Conservation (phyloP, 2,113 vertebrate species). For the Xyrauchen texanus region DNA sequence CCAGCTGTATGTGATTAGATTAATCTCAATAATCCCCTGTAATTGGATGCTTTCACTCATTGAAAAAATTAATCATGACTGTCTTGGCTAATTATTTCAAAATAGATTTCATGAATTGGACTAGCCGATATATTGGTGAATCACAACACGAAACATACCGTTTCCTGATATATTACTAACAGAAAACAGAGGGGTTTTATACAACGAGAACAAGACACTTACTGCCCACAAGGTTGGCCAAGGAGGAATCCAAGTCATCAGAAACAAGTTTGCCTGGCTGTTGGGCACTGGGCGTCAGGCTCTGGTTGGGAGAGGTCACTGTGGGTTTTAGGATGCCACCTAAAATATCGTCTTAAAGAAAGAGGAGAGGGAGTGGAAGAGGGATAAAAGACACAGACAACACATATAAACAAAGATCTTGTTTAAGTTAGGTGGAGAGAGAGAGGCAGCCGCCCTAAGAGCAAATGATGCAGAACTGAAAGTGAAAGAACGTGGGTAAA, state of each 20-base stretch:
- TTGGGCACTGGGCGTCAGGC: conserved; percentile 79
- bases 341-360: conserved; percentile 83
- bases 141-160: too few relatives aligned
- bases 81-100: too few relatives aligned
- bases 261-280: conserved; percentile 87
- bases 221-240: conserved; percentile 97
- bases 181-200: neutral
- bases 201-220: conserved; percentile 65
- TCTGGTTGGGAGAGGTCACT: conserved; percentile 87
- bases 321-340: conserved; percentile 94
- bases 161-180: neutral
- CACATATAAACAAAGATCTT: conserved; percentile 33
- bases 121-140: too few relatives aligned
- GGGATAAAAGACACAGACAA: conserved; percentile 5
- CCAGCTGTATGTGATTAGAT: too few relatives aligned
- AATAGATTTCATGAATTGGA: too few relatives aligned
- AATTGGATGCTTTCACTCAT: too few relatives aligned
- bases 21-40: too few relatives aligned
- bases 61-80: too few relatives aligned
- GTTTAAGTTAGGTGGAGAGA: conserved; percentile 53
- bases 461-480: conserved; percentile 10
- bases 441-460: neutral
- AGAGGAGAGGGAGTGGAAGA: conserved; percentile 43
- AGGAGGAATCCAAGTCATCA: conserved; percentile 90
- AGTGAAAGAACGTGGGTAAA: conserved; percentile 13